Evolutionary conservation across 2,888 invertebrate genomes (phyloP), one percentile per base, ranked within the genome.

Genomic region (Chaitophorus viminalis): DNA sequence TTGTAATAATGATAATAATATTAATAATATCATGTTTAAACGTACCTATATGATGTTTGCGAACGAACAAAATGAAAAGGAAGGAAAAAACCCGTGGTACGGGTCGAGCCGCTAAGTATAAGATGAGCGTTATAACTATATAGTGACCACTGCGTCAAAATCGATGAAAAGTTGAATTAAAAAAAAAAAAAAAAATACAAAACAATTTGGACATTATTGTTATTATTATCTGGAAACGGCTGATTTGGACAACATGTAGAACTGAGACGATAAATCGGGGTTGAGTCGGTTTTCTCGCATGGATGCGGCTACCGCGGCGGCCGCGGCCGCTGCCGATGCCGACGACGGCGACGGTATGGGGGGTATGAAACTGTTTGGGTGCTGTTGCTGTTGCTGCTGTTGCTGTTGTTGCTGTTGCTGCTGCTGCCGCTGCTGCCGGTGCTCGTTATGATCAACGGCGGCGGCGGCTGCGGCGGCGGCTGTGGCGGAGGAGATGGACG

Each of bases 281-380:
- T 77, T 77, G n/a, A 88, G 52, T 46, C 78, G 81, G 52, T 79
- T 46, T n/a, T 82, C 83, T 29, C 83, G 8, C 83, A 83, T 82
- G 36, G 60, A 46, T 36, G 39, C 78, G 60, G 82, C 46, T 14
- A 46, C 46, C 46, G 46, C 46, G 46, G 46, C 74, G 46, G 68
- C 52, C 46, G 46, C 14, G 2, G 46, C 14, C 46, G 46, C 46
- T 14, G 46, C 46, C 2, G 46, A 46, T 5, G n/a, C n/a, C n/a
- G 83, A 21, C 11, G 86, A 31, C 9, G 86, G 52, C 39, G 77
- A 54, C 74, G 87, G 18, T 31, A 65, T 9, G 39, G 84, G 75
- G 5, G 68, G 75, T 18, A n/a, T n/a, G 68, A 85, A 75, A 70
- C 29, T 78, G 75, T 75, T 75, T 68, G 82, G 76, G 78, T 76